Percentiles rank a stretch among this genome's conserved stretches.
Evolutionary conservation across 2,888 invertebrate species (phyloP).

Genomic region (Cephus rjabovi): DNA sequence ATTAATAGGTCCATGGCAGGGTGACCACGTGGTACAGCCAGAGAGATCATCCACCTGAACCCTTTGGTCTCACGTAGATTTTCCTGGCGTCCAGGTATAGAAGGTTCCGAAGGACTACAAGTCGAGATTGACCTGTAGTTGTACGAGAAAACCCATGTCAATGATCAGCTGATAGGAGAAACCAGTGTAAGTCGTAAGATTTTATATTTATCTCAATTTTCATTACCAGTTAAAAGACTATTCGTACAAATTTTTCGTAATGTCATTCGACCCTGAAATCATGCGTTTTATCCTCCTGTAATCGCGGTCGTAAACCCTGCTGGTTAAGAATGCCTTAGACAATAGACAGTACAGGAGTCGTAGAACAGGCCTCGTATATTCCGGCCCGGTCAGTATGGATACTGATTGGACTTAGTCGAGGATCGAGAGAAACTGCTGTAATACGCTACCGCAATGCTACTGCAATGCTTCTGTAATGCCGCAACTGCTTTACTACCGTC

Average conservation of each 20-base stretch:
- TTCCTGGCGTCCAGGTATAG: background rate
- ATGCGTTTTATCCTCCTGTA: background rate
- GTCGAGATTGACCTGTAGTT: too few relatives aligned
- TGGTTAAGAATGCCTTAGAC: background rate
- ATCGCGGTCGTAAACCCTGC: background rate
- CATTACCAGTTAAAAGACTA: background rate
- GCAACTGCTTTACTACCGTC: conserved; percentile 7
- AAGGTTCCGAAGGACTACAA: too few relatives aligned
- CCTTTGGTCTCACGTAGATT: background rate
- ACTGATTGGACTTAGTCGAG: background rate
- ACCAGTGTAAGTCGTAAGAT: too few relatives aligned
- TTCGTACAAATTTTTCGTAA: background rate
- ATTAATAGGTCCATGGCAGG: background rate
- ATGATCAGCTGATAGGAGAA: background rate
- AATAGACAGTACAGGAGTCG: background rate
- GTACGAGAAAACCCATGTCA: too few relatives aligned
- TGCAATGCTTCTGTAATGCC: background rate
- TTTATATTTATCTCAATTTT: background rate
- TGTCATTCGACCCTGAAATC: background rate
- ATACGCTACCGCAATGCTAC: background rate
- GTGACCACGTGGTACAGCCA: background rate
- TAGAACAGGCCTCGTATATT: background rate
- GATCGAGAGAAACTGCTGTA: background rate
- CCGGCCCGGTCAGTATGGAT: background rate
- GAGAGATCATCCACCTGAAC: background rate